These are phyloP conservation scores for Mobula hypostoma DNA, from an alignment of 2,113 vertebrate species.

Conservation along the genomic window DNA sequence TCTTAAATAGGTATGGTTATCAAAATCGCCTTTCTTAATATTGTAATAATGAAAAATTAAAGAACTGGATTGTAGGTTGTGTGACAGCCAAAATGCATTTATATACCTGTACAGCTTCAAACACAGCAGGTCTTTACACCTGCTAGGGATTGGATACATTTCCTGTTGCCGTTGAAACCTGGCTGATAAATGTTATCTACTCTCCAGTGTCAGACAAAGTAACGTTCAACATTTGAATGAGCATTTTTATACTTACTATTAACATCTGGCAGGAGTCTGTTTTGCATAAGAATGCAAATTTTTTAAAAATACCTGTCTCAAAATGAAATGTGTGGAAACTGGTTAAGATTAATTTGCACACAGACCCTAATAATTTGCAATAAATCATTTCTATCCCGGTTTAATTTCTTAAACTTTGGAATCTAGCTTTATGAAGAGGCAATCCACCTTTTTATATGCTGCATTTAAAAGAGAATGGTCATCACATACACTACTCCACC, in stretches of 20 bases:
- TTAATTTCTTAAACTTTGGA: not conserved
- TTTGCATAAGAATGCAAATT: not conserved
- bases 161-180: not conserved
- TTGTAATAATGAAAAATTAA: not conserved
- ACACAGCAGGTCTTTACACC: not conserved
- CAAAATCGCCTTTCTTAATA: not conserved
- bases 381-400: not conserved
- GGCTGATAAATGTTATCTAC: not conserved
- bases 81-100: not conserved
- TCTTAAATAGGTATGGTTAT: not conserved
- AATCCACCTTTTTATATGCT: not conserved
- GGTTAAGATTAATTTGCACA: constrained; percentile 7
- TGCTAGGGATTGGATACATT: not conserved
- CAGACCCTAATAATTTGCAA: not conserved
- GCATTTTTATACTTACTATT: not conserved
- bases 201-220: not conserved
- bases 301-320: not conserved
- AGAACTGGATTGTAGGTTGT: not conserved
- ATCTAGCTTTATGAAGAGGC: not conserved
- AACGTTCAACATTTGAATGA: not conserved
- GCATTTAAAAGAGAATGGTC: not conserved
- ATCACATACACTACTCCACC: not conserved
- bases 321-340: not conserved
- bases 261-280: not conserved
- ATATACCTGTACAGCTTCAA: not conserved